phyloP scores from a whole-genome alignment of 2,113 vertebrate species.

The Delphinapterus leucas region DNA sequence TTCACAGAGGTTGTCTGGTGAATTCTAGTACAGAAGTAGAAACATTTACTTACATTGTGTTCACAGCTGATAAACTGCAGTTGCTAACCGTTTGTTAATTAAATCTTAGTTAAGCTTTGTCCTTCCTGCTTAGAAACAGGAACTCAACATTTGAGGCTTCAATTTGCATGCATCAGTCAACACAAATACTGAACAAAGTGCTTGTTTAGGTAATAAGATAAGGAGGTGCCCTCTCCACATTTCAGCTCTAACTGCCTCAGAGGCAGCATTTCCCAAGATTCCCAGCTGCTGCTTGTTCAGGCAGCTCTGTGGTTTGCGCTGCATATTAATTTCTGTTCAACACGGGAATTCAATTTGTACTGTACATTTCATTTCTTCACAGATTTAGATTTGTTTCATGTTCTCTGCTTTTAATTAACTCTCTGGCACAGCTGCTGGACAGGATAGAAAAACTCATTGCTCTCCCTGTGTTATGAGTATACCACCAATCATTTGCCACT shows the following conservation, averaged over 20 bases:
- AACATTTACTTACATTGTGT: constrained; percentile 79
- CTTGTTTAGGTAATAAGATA: constrained; percentile 80
- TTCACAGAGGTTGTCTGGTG: constrained; percentile 70
- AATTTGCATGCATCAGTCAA: constrained; percentile 79
- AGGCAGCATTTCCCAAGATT: constrained; percentile 79
- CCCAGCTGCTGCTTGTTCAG: constrained; percentile 83
- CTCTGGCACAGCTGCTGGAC: constrained; percentile 89
- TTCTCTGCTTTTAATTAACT: constrained; percentile 98
- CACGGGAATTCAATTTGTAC: constrained; percentile 93
- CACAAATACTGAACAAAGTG: constrained; percentile 69
- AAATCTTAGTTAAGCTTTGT: constrained; percentile 84
- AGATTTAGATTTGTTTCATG: constrained; percentile 96
- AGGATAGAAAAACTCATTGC: constrained; percentile 92
- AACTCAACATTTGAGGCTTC: constrained; percentile 71
- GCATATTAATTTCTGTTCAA: constrained; percentile 90
- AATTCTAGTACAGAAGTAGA: constrained; percentile 70
- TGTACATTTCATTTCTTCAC: constrained; percentile 93
- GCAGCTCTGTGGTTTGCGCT: constrained; percentile 83
- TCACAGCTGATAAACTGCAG: constrained; percentile 81
- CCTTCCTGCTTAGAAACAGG: constrained; percentile 75
- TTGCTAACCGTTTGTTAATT: constrained; percentile 81
- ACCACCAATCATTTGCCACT: constrained; percentile 95
- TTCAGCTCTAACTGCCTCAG: constrained; percentile 67
- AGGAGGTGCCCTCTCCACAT: constrained; percentile 76
- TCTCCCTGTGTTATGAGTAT: constrained; percentile 86